Conservation (phyloP, 2,113 vertebrate species). For the Piaya cayana region DNA sequence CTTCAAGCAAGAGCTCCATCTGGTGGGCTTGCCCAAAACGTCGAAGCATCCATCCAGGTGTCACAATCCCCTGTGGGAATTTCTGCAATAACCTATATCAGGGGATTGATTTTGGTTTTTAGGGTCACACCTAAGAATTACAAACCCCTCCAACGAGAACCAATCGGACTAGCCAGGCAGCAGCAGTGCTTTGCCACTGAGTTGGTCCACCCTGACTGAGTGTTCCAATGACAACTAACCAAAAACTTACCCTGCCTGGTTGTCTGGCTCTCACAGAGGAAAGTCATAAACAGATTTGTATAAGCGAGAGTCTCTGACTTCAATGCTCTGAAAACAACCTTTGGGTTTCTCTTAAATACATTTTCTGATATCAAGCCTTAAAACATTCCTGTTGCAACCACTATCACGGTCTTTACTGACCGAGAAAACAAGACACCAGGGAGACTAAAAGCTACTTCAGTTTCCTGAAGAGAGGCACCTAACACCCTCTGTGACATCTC, state of each 20-base stretch:
- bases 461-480: background rate
- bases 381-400: background rate
- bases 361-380: background rate
- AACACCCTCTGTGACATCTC: background rate
- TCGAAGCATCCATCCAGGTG: background rate
- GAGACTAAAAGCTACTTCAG: background rate
- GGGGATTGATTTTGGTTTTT: background rate
- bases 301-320: background rate
- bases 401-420: background rate
- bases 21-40: constrained; percentile 60
- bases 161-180: accelerated
- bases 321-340: background rate
- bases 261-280: background rate
- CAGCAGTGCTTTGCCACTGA: background rate
- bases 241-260: background rate
- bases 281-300: background rate
- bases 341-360: background rate
- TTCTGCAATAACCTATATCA: background rate
- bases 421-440: background rate
- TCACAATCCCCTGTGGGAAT: accelerated
- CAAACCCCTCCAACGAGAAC: background rate
- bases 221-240: accelerated
- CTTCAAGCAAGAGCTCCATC: constrained; percentile 76
- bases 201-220: background rate
- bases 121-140: background rate